A percentile compares a stretch with the other conserved stretches of the same genome.
phyloP scores from a whole-genome alignment of 2,113 vertebrate genomes.

The human (Homo sapiens) region DNA sequence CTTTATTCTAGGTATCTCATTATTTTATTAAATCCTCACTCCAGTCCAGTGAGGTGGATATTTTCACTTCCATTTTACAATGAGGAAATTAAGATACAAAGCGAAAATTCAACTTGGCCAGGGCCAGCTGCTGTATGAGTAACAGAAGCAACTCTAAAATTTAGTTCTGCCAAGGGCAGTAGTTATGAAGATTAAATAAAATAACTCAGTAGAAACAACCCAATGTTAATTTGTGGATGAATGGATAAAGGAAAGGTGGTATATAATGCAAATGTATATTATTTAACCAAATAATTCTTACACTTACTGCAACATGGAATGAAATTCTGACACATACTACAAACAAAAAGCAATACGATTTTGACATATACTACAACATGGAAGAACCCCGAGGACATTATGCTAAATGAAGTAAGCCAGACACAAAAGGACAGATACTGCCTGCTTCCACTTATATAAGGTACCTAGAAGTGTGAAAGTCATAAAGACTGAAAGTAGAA shows the following conservation, averaged over 20 bases:
- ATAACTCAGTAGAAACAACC: background rate
- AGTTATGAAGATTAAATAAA: slow-evolving; percentile 32
- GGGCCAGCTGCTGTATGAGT: background rate
- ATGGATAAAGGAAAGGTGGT: background rate
- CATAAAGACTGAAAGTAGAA: background rate
- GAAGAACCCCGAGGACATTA: background rate
- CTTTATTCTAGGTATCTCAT: background rate
- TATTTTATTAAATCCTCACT: slow-evolving; percentile 1
- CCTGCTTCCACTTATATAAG: background rate
- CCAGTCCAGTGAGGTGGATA: background rate
- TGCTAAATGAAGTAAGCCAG: background rate
- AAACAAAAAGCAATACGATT: background rate
- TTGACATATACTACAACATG: background rate
- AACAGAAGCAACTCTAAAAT: background rate
- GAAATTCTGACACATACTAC: background rate
- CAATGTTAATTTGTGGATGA: background rate
- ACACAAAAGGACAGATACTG: background rate
- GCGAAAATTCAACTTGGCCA: background rate
- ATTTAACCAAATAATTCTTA: background rate
- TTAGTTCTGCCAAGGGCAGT: background rate
- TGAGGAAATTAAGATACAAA: slow-evolving; percentile 18
- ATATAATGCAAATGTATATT: background rate
- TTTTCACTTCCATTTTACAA: slow-evolving; percentile 24
- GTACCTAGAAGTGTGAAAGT: background rate
- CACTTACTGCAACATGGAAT: background rate